Conservation (phyloP, 64 coral and sea anemone genomes). For the Orbicella faveolata region DNA sequence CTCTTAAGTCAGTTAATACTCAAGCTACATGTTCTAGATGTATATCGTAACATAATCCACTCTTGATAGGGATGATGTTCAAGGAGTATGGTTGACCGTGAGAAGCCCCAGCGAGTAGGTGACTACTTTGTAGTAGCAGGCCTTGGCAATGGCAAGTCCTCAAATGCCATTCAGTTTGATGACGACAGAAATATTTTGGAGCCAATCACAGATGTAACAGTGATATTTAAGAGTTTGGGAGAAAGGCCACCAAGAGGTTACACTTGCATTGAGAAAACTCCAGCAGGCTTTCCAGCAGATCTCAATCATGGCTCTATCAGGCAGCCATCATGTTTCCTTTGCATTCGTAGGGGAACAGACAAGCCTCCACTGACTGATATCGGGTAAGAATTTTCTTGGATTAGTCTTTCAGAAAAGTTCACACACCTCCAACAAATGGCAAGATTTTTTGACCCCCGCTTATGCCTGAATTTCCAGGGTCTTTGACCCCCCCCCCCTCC, state of each 20-base stretch:
- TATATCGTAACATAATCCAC: no score
- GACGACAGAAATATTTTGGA: slow-evolving; percentile 59
- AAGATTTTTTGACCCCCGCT: no score
- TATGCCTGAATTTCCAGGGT: no score
- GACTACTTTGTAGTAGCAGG: slow-evolving; percentile 99
- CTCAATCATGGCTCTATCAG: slow-evolving; percentile 93
- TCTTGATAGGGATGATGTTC: background rate
- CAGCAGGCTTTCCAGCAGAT: slow-evolving; percentile 84
- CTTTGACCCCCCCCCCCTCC: no score
- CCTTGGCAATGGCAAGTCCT: slow-evolving; percentile 59
- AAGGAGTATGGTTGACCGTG: slow-evolving; percentile 71
- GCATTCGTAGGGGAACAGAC: slow-evolving; percentile 83
- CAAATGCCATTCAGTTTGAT: slow-evolving; percentile 64
- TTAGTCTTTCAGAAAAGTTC: background rate
- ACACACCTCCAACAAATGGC: no score
- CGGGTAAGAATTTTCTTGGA: slow-evolving; percentile 56
- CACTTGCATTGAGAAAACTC: slow-evolving; percentile 83
- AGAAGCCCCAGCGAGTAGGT: slow-evolving; percentile 92
- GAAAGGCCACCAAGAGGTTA: slow-evolving; percentile 79
- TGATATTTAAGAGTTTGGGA: slow-evolving; percentile 91
- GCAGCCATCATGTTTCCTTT: slow-evolving; percentile 86
- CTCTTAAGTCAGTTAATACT: no score
- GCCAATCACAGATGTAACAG: slow-evolving; percentile 94
- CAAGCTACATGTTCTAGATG: no score
- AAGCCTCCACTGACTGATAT: slow-evolving; percentile 94